Conservation (phyloP, 2,797 vertebrate genomes). For the Trichosurus vulpecula region DNA sequence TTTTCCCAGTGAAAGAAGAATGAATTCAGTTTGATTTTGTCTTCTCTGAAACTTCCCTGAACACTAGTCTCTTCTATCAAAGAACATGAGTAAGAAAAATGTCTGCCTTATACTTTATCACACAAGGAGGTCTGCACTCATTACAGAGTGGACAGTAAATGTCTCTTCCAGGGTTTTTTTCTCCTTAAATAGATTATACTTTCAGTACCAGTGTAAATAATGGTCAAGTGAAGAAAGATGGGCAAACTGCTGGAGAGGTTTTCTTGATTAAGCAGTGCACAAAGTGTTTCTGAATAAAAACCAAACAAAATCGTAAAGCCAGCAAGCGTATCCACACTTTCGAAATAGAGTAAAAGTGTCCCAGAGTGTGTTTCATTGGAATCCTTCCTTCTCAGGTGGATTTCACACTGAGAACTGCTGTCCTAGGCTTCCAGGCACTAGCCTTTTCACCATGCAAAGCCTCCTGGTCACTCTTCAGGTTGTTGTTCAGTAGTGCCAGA, state of each 20-base stretch:
- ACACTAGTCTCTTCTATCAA: conserved; percentile 78
- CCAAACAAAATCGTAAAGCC: conserved; percentile 65
- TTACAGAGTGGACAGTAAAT: conserved; percentile 62
- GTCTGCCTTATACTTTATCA: conserved; percentile 67
- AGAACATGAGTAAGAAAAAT: conserved; percentile 73
- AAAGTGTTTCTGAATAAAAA: conserved; percentile 84
- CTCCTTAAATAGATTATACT: conserved; percentile 74
- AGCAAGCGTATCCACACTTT: conserved; percentile 69
- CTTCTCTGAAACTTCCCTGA: conserved; percentile 79
- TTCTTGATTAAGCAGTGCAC: conserved; percentile 75
- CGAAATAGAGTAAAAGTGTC: conserved; percentile 58
- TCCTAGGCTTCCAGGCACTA: conserved; percentile 92
- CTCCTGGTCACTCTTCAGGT: conserved; percentile 86
- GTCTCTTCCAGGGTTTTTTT: conserved; percentile 78
- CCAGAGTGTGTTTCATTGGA: conserved; percentile 59
- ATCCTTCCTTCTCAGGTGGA: conserved; percentile 61
- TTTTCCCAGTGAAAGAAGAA: conserved; percentile 75
- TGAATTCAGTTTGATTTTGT: conserved; percentile 79
- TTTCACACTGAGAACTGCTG: conserved; percentile 54
- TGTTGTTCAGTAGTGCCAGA: too few species aligned
- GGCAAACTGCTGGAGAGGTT: conserved; percentile 75
- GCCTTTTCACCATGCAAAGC: conserved; percentile 96
- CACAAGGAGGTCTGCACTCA: conserved; percentile 70
- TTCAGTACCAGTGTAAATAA: conserved; percentile 73
- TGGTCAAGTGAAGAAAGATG: conserved; percentile 65